Evolutionary conservation across 2,888 invertebrate species (phyloP).

Genomic region (Pyrrhia umbra): DNA sequence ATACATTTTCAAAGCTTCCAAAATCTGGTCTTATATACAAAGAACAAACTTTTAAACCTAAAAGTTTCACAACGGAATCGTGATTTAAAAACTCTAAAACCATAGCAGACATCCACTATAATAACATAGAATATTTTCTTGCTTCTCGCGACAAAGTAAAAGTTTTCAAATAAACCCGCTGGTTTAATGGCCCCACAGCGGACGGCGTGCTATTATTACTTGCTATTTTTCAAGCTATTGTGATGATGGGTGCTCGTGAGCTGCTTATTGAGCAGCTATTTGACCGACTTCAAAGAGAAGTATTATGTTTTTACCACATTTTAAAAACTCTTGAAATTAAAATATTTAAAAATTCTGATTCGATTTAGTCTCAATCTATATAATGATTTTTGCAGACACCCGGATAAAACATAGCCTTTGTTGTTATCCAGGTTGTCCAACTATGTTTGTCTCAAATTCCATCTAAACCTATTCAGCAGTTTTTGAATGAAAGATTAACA

Average conservation of each 20-base stretch:
- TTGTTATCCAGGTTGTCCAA: too few species aligned
- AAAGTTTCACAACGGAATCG: neutral
- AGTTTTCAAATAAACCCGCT: conserved; percentile 37
- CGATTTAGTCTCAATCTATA: too few species aligned
- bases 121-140: conserved; percentile 12
- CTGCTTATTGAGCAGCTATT: conserved; percentile 43
- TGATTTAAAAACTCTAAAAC: conserved; percentile 28
- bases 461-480: too few species aligned
- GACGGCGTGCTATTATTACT: conserved; percentile 32
- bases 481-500: too few species aligned
- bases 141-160: conserved; percentile 18
- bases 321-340: too few species aligned
- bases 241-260: conserved; percentile 50
- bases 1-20: neutral
- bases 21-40: neutral
- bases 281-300: conserved; percentile 20
- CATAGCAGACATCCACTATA: neutral
- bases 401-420: too few species aligned
- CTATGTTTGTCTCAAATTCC: too few species aligned
- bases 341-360: too few species aligned
- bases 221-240: conserved; percentile 58
- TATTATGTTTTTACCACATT: conserved; percentile 20
- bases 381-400: too few species aligned
- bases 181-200: conserved; percentile 39
- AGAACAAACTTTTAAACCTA: neutral